A percentile compares a stretch with the other conserved stretches of the same genome.
phyloP scores from a whole-genome alignment of 2,888 invertebrate species.

The Chromoteleia sp. region DNA sequence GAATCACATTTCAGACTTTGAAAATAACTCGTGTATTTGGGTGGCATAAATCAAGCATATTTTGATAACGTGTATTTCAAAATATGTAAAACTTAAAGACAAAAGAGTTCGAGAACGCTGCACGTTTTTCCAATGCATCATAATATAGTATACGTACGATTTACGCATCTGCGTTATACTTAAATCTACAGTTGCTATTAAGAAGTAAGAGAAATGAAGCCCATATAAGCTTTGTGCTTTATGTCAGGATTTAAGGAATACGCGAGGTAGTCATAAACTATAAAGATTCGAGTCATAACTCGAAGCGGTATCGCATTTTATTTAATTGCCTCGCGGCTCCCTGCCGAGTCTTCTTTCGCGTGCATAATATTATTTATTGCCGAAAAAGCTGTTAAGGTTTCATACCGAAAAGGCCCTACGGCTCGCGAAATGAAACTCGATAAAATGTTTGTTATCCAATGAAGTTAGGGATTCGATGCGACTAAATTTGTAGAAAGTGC shows the following conservation, averaged over 20 bases:
- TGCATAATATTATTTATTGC: slow-evolving; percentile 85
- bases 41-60: too few species aligned
- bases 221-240: slow-evolving; percentile 77
- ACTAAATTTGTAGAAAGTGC: slow-evolving; percentile 75
- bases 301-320: slow-evolving; percentile 84
- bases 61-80: too few species aligned
- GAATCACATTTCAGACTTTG: too few species aligned
- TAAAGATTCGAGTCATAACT: slow-evolving; percentile 85
- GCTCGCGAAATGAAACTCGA: slow-evolving; percentile 83
- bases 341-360: slow-evolving; percentile 74
- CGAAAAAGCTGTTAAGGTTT: slow-evolving; percentile 84
- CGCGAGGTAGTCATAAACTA: slow-evolving; percentile 82
- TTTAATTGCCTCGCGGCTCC: slow-evolving; percentile 83
- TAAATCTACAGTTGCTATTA: slow-evolving; percentile 57
- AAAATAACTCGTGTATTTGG: too few species aligned
- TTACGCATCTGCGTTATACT: slow-evolving; percentile 47
- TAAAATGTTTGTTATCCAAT: slow-evolving; percentile 84
- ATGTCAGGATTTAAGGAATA: slow-evolving; percentile 83
- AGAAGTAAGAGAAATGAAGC: slow-evolving; percentile 65
- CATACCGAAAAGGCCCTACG: slow-evolving; percentile 78
- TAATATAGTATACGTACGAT: slow-evolving; percentile 20
- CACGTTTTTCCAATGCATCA: slow-evolving; percentile 18
- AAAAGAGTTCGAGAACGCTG: not conserved
- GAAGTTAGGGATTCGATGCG: slow-evolving; percentile 74
- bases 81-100: too few species aligned